These are phyloP conservation scores for Epinephelus malabaricus DNA, from an alignment of 2,797 vertebrate species.

Conservation along the genomic window DNA sequence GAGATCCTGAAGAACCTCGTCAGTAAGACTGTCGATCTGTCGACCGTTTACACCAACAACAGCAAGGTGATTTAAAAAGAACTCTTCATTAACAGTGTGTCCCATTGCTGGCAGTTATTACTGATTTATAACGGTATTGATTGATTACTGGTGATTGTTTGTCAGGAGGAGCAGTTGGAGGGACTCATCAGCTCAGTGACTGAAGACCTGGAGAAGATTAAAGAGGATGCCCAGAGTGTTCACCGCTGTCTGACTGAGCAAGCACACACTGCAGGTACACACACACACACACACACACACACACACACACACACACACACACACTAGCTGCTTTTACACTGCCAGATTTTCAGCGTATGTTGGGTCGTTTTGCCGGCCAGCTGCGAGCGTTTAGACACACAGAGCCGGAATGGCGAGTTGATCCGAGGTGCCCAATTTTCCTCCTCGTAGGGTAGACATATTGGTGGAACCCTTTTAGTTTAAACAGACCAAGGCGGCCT, in stretches of 20 bases:
- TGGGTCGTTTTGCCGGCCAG: too few species aligned
- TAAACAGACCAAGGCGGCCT: too few species aligned
- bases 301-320: neutral
- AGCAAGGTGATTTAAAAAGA: slow-evolving; percentile 46
- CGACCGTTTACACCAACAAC: neutral
- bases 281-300: slow-evolving; percentile 18
- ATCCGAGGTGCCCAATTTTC: too few species aligned
- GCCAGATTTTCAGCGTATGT: too few species aligned
- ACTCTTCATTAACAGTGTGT: too few species aligned
- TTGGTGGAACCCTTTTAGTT: too few species aligned
- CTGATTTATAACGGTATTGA: too few species aligned
- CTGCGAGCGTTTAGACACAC: too few species aligned
- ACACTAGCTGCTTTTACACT: neutral
- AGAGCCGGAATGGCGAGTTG: too few species aligned
- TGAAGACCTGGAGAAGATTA: slow-evolving; percentile 88
- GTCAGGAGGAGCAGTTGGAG: slow-evolving; percentile 78
- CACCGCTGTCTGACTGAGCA: slow-evolving; percentile 82
- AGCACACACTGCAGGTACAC: slow-evolving; percentile 17
- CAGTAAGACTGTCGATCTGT: slow-evolving; percentile 40
- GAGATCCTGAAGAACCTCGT: slow-evolving; percentile 92
- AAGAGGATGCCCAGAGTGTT: slow-evolving; percentile 87
- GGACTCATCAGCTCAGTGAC: slow-evolving; percentile 87
- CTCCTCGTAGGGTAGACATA: too few species aligned
- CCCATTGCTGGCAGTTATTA: too few species aligned
- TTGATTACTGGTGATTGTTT: neutral